Conservation (phyloP, 2,888 invertebrate genomes). For the Allygus modestus region DNA sequence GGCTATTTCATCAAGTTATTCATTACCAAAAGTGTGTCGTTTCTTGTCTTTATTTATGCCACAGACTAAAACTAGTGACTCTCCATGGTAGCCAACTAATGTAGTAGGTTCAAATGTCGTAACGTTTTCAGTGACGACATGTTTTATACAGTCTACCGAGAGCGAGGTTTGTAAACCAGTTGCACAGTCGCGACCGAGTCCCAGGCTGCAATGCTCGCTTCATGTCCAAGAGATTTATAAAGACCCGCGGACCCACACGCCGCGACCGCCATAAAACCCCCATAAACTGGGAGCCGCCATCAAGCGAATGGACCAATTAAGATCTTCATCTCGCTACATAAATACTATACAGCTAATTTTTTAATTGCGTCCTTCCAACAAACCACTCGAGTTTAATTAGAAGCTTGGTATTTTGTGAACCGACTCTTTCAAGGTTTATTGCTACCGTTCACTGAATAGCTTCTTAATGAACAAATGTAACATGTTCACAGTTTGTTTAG, state of each 20-base stretch:
- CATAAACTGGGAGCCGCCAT: slow-evolving; percentile 4
- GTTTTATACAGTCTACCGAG: neutral
- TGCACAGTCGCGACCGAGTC: no score
- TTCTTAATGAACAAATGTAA: neutral
- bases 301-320: slow-evolving; percentile 48
- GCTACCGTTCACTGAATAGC: neutral
- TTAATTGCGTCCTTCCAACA: slow-evolving; percentile 48
- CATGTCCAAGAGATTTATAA: neutral
- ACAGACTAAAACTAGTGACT: no score
- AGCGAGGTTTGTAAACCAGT: neutral
- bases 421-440: neutral
- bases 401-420: slow-evolving; percentile 9
- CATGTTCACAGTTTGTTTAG: neutral
- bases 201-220: neutral
- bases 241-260: slow-evolving; percentile 25
- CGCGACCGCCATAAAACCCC: slow-evolving; percentile 30
- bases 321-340: slow-evolving; percentile 9
- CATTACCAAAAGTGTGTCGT: no score
- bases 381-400: slow-evolving; percentile 30
- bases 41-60: no score
- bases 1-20: no score
- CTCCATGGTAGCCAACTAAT: no score
- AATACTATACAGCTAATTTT: slow-evolving; percentile 54
- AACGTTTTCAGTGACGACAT: no score
- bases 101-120: no score